These are phyloP conservation scores for Eospalax fontanierii DNA, from an alignment of 2,797 vertebrate species.

Conservation along the genomic window DNA sequence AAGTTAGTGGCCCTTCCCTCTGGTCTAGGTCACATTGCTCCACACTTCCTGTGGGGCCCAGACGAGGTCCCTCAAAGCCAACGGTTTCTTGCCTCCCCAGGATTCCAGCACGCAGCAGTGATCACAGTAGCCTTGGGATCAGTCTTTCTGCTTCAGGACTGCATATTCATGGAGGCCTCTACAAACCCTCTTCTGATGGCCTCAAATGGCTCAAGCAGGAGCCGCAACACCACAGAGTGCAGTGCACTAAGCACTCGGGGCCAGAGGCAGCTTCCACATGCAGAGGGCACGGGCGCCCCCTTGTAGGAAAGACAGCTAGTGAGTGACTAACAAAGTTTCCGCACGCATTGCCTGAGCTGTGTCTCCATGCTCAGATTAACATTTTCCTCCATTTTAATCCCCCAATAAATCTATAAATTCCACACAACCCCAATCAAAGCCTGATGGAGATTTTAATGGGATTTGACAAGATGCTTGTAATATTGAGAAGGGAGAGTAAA, in stretches of 20 bases:
- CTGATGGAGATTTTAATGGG: slow-evolving; percentile 67
- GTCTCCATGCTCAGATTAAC: neutral
- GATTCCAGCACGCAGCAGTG: too few species aligned
- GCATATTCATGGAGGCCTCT: neutral
- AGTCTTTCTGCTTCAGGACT: neutral
- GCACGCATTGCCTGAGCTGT: rapidly evolving
- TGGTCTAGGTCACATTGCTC: too few species aligned
- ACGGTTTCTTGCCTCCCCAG: neutral
- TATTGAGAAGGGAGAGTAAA: slow-evolving; percentile 47
- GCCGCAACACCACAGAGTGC: rapidly evolving
- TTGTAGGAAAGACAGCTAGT: rapidly evolving
- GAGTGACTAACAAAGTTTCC: neutral
- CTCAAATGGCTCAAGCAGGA: rapidly evolving
- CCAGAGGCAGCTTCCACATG: rapidly evolving
- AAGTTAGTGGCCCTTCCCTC: rapidly evolving
- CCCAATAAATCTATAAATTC: slow-evolving; percentile 64
- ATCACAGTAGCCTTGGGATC: rapidly evolving
- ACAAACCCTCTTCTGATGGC: too few species aligned
- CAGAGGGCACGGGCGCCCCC: rapidly evolving
- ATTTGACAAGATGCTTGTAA: slow-evolving; percentile 75
- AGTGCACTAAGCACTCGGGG: rapidly evolving
- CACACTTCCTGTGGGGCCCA: neutral
- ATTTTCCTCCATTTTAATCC: slow-evolving; percentile 24
- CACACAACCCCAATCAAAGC: slow-evolving; percentile 61
- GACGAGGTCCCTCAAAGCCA: neutral